Evolutionary conservation across 2,888 invertebrate genomes (phyloP).

Genomic region (Brachynemurus nebulosus): DNA sequence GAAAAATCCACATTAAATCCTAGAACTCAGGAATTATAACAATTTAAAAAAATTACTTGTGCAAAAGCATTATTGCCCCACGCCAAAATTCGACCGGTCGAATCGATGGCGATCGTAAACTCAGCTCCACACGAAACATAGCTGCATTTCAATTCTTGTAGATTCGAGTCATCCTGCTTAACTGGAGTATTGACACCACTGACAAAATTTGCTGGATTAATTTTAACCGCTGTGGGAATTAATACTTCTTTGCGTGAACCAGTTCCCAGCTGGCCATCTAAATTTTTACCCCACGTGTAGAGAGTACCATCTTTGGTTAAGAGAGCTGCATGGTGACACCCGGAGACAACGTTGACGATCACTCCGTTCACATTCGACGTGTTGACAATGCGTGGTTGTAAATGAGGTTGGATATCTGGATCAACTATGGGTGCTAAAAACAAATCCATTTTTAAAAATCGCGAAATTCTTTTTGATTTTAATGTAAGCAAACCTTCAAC

Average conservation of each 20-base stretch:
- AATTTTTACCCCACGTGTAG: constrained; percentile 78
- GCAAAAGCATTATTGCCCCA: constrained; percentile 61
- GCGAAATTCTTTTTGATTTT: too few species aligned
- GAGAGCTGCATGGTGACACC: constrained; percentile 71
- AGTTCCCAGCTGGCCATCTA: constrained; percentile 79
- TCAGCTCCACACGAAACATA: constrained; percentile 59
- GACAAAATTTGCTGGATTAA: constrained; percentile 27
- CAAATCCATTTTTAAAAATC: too few species aligned
- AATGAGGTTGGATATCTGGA: constrained; percentile 7
- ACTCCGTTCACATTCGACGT: constrained; percentile 7
- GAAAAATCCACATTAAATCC: too few species aligned
- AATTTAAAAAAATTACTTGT: constrained; percentile 33
- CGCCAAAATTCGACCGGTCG: constrained; percentile 51
- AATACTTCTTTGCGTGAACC: constrained; percentile 46
- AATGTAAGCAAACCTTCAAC: background rate
- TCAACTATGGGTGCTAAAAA: background rate
- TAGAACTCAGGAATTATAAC: too few species aligned
- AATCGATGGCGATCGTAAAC: constrained; percentile 56
- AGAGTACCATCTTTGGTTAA: constrained; percentile 55
- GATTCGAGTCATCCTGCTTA: constrained; percentile 12
- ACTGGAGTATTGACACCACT: constrained; percentile 11
- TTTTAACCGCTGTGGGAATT: constrained; percentile 40
- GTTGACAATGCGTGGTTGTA: constrained; percentile 7
- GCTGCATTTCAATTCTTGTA: constrained; percentile 13
- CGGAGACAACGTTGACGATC: constrained; percentile 37